Evolutionary conservation across 2,797 vertebrate species (phyloP).

Genomic region (Gymnodraco acuticeps): DNA sequence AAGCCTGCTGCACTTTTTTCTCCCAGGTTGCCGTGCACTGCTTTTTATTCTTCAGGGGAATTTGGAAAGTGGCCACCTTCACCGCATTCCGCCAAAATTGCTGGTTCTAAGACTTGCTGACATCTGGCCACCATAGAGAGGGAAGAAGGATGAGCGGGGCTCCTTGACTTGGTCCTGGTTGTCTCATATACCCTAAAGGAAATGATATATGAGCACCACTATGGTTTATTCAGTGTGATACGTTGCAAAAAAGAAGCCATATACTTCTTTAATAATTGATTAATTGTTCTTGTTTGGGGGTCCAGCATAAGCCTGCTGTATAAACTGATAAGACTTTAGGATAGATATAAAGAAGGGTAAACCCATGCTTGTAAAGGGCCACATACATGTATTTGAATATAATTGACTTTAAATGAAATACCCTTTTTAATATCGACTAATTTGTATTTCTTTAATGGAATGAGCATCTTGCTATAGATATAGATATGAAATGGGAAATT

Average conservation of each 20-base stretch:
- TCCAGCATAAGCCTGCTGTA: neutral
- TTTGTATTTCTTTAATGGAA: neutral
- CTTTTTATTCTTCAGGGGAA: slow-evolving; percentile 31
- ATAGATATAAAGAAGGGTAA: neutral
- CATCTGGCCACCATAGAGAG: slow-evolving; percentile 39
- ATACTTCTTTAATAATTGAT: neutral
- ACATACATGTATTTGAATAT: neutral
- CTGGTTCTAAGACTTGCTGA: slow-evolving; percentile 52
- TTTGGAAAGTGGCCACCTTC: slow-evolving; percentile 29
- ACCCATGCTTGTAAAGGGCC: neutral
- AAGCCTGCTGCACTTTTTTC: slow-evolving; percentile 24
- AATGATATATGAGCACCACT: neutral
- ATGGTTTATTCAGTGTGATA: neutral
- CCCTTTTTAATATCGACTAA: neutral
- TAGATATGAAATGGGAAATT: no score
- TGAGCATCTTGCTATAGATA: neutral
- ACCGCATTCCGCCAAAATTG: slow-evolving; percentile 18
- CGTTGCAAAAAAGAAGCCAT: neutral
- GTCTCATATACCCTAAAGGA: neutral
- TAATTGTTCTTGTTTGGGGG: neutral
- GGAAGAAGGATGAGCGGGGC: slow-evolving; percentile 7
- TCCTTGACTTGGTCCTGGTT: neutral
- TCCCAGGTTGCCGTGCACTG: slow-evolving; percentile 4
- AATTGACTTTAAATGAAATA: neutral
- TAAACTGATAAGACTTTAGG: neutral